Percentiles rank a stretch among this genome's conserved stretches.
These are phyloP conservation scores for Gopherus flavomarginatus DNA, from an alignment of 2,113 vertebrate genomes.

Conservation along the genomic window DNA sequence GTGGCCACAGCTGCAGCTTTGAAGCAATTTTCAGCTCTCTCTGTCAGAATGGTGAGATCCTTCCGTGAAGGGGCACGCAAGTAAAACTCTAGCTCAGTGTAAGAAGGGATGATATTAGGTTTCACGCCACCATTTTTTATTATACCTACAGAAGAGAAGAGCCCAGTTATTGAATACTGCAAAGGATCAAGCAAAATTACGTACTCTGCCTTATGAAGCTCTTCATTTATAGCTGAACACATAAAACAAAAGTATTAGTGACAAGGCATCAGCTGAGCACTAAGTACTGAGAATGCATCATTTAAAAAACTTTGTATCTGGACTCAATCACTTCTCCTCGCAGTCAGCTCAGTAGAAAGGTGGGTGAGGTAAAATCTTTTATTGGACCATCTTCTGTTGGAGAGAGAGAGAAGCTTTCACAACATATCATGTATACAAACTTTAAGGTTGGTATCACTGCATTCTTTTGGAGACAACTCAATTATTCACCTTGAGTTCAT, in stretches of 20 bases:
- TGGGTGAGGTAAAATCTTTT: neutral
- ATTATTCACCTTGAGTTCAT: neutral
- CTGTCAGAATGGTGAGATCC: constrained; percentile 84
- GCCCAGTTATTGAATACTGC: neutral
- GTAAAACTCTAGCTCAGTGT: constrained; percentile 87
- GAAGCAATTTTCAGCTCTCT: constrained; percentile 89
- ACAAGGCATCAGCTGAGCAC: neutral
- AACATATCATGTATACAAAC: neutral
- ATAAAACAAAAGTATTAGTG: neutral
- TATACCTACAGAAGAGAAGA: constrained; percentile 81
- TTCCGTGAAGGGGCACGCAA: constrained; percentile 83
- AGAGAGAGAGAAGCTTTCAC: neutral
- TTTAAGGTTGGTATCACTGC: neutral
- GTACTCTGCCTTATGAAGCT: neutral
- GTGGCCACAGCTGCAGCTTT: constrained; percentile 87
- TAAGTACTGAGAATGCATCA: neutral
- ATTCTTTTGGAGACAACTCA: neutral
- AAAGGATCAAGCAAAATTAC: neutral
- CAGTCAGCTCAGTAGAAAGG: neutral
- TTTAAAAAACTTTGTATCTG: neutral
- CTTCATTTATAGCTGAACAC: neutral
- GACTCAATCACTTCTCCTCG: neutral
- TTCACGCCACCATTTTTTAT: constrained; percentile 91
- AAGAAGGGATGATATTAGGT: constrained; percentile 91
- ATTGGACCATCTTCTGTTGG: neutral